Conservation (phyloP, 2,797 vertebrate species). For the Jordanella pulchra region DNA sequence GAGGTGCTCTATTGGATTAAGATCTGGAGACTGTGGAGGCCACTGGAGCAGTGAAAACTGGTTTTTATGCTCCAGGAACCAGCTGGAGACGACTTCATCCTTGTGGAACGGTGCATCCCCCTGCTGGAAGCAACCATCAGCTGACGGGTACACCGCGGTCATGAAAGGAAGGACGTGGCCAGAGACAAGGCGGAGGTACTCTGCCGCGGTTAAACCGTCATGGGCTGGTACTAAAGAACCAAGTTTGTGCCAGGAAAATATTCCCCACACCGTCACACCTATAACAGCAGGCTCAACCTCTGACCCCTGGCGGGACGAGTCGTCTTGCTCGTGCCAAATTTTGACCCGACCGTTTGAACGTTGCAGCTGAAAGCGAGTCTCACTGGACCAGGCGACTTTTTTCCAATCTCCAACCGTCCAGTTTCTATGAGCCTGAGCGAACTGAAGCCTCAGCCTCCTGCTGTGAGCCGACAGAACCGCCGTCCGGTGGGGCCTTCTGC, state of each 20-base stretch:
- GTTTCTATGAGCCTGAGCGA: background rate
- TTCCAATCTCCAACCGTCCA: background rate
- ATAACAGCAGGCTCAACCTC: background rate
- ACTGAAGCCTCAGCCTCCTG: background rate
- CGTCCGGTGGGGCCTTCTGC: background rate
- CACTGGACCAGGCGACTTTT: background rate
- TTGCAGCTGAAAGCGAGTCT: constrained; percentile 1
- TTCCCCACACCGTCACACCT: background rate
- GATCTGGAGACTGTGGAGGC: constrained; percentile 20
- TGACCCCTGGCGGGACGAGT: background rate
- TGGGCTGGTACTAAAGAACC: background rate
- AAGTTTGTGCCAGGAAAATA: constrained; percentile 3
- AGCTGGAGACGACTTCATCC: background rate
- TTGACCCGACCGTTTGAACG: background rate
- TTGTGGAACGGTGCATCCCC: background rate
- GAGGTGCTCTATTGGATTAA: constrained; percentile 18
- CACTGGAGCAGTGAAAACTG: background rate
- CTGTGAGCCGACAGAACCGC: background rate
- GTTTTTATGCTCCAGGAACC: constrained; percentile 4
- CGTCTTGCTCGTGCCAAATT: background rate
- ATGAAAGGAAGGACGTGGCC: background rate
- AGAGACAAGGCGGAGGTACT: background rate
- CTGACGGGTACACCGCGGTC: background rate
- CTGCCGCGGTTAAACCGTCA: background rate
- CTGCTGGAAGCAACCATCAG: background rate